A percentile compares a stretch with the other conserved stretches of the same genome.
Conservation (phyloP, 2,113 vertebrate species). For the Poecile atricapillus region DNA sequence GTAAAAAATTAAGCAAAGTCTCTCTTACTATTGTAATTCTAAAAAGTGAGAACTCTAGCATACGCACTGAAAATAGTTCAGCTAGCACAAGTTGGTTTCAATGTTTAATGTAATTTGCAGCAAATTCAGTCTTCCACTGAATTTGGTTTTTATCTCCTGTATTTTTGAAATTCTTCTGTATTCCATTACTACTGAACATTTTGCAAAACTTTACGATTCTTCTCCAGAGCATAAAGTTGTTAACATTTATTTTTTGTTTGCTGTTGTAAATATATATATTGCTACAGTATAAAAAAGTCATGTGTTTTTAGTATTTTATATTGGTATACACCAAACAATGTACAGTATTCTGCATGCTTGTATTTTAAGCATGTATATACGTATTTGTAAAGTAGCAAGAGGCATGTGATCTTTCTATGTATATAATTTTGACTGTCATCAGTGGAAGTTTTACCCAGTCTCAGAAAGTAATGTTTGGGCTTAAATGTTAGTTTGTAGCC, state of each 20-base stretch:
- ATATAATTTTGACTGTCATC: not conserved
- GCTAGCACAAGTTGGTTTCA: not conserved
- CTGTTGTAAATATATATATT: not conserved
- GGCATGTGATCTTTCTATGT: not conserved
- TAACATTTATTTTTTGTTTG: not conserved
- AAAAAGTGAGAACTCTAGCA: not conserved
- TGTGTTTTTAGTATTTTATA: not conserved
- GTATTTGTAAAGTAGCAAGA: not conserved
- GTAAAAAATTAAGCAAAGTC: not conserved
- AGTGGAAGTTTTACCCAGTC: not conserved
- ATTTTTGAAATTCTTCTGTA: not conserved
- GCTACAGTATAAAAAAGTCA: not conserved
- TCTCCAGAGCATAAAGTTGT: not conserved
- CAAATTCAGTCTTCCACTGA: not conserved
- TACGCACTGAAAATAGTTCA: not conserved
- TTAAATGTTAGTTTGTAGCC: not conserved
- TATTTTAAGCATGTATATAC: not conserved
- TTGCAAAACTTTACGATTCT: not conserved
- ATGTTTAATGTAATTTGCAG: slow-evolving; percentile 25
- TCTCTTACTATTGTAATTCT: not conserved
- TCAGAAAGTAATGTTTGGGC: not conserved
- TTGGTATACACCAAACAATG: not conserved
- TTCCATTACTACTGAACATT: not conserved
- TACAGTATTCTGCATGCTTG: not conserved
- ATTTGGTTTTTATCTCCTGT: slow-evolving; percentile 17